phyloP scores from a whole-genome alignment of 2,888 invertebrate genomes.

The Caenorhabditis sp. region DNA sequence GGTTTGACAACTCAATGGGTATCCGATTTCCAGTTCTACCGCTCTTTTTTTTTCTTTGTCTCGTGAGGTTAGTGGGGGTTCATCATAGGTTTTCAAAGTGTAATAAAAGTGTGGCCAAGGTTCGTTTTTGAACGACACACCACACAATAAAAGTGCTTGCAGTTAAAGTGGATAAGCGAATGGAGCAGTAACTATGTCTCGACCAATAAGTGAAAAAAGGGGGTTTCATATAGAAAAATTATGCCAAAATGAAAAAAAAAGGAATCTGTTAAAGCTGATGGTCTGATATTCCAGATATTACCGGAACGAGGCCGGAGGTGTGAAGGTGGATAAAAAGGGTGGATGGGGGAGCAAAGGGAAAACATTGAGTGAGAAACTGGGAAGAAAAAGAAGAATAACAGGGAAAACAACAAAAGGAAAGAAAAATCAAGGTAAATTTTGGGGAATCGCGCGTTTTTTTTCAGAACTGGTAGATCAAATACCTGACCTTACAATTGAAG shows the following conservation, averaged over 20 bases:
- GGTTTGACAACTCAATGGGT: constrained; percentile 9
- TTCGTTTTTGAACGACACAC: no score
- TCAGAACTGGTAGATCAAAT: no score
- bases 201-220: no score
- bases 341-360: no score
- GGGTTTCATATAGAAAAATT: neutral
- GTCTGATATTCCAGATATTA: no score
- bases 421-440: neutral
- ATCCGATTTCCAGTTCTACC: constrained; percentile 34
- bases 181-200: no score
- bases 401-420: neutral
- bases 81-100: neutral
- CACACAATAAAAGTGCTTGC: neutral
- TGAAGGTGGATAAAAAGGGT: no score
- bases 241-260: neutral
- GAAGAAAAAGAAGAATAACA: constrained; percentile 4
- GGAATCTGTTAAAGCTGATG: neutral
- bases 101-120: neutral
- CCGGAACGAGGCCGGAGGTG: no score
- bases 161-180: no score
- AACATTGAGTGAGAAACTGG: no score
- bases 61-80: constrained; percentile 6
- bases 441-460: no score
- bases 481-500: no score
- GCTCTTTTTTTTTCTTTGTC: neutral